Base-by-base conservation (phyloP, 2,797 vertebrate species). In the Macropodus opercularis region DNA sequence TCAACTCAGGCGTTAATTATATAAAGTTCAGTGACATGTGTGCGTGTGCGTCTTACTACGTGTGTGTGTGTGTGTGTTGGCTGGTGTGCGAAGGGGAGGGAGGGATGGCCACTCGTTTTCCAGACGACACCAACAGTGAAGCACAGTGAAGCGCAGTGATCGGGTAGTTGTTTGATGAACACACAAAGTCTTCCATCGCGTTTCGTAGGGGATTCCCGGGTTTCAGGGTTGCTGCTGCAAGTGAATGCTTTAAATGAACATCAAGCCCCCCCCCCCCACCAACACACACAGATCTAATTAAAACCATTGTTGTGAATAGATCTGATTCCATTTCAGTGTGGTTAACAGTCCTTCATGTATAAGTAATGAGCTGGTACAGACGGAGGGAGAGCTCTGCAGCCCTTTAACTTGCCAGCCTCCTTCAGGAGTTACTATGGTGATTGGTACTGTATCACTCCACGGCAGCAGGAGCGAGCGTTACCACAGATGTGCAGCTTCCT, bases 131-230 rank as follows among this genome's bases (percentile, higher is more conserved):
- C 85, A 83, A 71, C 62, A 31, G 63, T 82, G 81, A 86, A 89
- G 87, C 75, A 71, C 62, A 31, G 63, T 82, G 81, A 86, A 89
- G 87, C 75, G 77, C 89, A 88, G 90, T 89, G 84, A 91, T 90
- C 86, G 90, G 86, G 89, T 88, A 90, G 84, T 88, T 67, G 63
- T 84, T 81, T 90, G 86, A 89, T 89, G 88, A 91, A 88, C 83
- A 85, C 76, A 72, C 42, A 17, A 75, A 77, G 72, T 51, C 46
- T 69, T 73, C 67, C 47, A 62, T 84, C 84, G 79, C 62, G 61
- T 86, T 86, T 80, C 80, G 81, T 59, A 43, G 69, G 79, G 85
- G 85, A 84, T 77, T 86, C 72, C 74, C 35, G 21, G 71, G 69
- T 82, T 85, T 87, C 84, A 87, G 83, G 84, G 85, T 87, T 86